phyloP scores from a whole-genome alignment of 2,113 vertebrate genomes.

The Columbina picui region DNA sequence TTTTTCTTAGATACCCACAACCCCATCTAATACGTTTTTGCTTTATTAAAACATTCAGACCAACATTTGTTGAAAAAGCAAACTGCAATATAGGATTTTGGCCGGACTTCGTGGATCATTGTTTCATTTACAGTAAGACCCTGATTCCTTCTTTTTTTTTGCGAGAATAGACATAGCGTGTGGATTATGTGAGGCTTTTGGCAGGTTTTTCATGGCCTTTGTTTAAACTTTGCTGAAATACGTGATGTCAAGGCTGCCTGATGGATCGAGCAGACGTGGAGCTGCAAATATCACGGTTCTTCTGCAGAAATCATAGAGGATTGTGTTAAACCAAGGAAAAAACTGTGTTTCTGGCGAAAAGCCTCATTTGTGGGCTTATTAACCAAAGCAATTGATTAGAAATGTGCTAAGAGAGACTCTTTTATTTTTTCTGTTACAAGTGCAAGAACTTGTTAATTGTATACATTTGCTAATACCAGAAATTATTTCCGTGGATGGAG shows the following conservation, averaged over 20 bases:
- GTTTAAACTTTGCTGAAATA: slow-evolving; percentile 54
- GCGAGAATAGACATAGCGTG: not conserved
- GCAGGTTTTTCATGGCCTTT: slow-evolving; percentile 47
- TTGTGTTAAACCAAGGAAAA: not conserved
- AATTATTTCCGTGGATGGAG: not conserved
- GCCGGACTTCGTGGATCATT: slow-evolving; percentile 17
- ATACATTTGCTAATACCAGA: not conserved
- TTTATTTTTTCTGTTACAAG: not conserved
- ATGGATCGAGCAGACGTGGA: slow-evolving; percentile 4
- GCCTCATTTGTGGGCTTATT: not conserved
- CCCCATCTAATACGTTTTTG: not conserved
- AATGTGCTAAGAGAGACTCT: not conserved
- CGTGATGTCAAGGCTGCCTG: slow-evolving; percentile 7
- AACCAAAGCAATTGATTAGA: not conserved
- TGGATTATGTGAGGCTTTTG: slow-evolving; percentile 57
- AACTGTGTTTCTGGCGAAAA: not conserved
- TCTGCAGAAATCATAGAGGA: not conserved
- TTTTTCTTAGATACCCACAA: not conserved
- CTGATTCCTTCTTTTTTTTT: not conserved
- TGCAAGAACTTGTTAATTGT: not conserved
- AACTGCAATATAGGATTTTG: not conserved
- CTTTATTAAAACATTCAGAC: slow-evolving; percentile 36
- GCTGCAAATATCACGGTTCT: not conserved
- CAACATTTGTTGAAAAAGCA: slow-evolving; percentile 20
- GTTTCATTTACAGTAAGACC: slow-evolving; percentile 49